Percentiles rank a stretch among this genome's conserved stretches.
Evolutionary conservation across 2,797 vertebrate genomes (phyloP).

Genomic region (Silurus aristotelis): DNA sequence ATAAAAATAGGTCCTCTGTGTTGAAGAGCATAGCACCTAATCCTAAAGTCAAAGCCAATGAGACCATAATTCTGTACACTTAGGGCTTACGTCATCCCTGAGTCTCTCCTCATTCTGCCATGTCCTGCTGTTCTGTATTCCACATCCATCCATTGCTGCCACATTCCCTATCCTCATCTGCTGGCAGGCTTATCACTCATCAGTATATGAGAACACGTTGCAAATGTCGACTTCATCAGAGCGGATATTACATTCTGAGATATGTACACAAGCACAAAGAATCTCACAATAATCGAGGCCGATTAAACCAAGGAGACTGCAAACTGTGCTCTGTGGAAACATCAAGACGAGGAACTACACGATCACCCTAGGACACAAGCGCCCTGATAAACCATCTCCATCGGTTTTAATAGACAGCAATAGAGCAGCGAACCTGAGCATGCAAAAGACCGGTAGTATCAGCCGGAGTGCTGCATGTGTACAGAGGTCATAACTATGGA

Average conservation of each 20-base stretch:
- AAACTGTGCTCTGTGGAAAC: not conserved
- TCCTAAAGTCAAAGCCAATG: conserved; percentile 7
- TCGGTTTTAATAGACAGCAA: not conserved
- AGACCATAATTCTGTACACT: conserved; percentile 8
- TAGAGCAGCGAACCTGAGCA: not conserved
- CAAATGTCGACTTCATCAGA: not conserved
- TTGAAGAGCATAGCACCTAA: not conserved
- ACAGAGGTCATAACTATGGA: not conserved
- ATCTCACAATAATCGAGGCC: not conserved
- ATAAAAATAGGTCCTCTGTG: not conserved
- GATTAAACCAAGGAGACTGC: not conserved
- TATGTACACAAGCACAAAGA: not conserved
- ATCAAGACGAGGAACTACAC: not conserved
- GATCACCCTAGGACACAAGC: not conserved
- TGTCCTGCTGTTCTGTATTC: conserved; percentile 17
- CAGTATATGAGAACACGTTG: not conserved
- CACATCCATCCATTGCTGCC: conserved; percentile 35
- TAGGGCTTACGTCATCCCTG: conserved; percentile 23
- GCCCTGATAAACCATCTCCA: not conserved
- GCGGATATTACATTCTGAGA: not conserved
- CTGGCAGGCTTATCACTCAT: conserved; percentile 6
- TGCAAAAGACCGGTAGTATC: not conserved
- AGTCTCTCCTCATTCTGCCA: conserved; percentile 36
- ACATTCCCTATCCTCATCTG: conserved; percentile 1
- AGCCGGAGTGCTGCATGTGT: not conserved